phyloP scores from a whole-genome alignment of 2,797 vertebrate genomes.

The Smutsia gigantea region DNA sequence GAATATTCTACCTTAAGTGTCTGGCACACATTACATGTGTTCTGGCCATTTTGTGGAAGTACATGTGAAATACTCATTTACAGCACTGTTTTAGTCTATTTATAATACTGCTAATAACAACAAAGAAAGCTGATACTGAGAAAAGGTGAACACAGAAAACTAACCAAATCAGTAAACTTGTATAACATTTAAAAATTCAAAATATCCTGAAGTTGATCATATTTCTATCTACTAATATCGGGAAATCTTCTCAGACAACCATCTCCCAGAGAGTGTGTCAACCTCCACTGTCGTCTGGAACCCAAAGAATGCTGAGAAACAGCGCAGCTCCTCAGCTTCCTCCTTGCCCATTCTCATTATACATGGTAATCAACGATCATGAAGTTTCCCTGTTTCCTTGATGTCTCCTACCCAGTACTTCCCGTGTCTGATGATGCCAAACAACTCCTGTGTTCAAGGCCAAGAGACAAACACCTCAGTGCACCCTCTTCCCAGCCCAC shows the following conservation, averaged over 20 bases:
- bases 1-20: background rate
- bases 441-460: background rate
- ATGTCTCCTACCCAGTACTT: background rate
- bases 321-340: background rate
- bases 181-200: background rate
- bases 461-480: rapidly evolving
- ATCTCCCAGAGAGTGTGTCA: background rate
- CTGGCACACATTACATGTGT: background rate
- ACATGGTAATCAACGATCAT: rapidly evolving
- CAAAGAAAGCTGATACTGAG: background rate
- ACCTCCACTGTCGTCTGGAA: background rate
- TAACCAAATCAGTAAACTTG: background rate
- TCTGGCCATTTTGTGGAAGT: background rate
- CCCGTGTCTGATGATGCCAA: background rate
- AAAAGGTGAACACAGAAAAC: background rate
- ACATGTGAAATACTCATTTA: background rate
- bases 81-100: background rate
- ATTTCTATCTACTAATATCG: background rate
- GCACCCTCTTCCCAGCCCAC: rapidly evolving
- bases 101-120: slow-evolving; percentile 25
- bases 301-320: background rate
- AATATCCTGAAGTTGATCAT: background rate
- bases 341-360: background rate
- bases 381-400: background rate
- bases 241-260: background rate